phyloP scores from a whole-genome alignment of 2,797 vertebrate species.

The Buceros bicornis region DNA sequence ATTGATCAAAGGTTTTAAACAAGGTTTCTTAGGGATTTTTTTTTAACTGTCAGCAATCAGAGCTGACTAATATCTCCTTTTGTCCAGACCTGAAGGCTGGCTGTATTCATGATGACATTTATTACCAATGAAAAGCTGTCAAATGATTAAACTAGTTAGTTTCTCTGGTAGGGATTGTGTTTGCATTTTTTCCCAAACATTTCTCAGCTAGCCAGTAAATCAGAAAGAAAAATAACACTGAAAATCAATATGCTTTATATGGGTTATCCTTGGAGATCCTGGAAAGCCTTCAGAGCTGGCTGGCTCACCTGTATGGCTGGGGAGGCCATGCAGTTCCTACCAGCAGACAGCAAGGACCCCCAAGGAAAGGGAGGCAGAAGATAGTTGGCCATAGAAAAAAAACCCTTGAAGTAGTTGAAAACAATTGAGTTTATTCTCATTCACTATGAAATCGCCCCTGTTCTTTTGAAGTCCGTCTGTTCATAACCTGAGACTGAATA shows the following conservation, averaged over 20 bases:
- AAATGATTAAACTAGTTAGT: not conserved
- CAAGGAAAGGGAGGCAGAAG: not conserved
- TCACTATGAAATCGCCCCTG: not conserved
- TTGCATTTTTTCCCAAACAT: not conserved
- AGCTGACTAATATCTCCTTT: not conserved
- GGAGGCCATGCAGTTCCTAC: not conserved
- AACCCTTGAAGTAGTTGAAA: not conserved
- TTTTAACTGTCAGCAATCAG: not conserved
- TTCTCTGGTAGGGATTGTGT: not conserved
- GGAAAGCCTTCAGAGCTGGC: not conserved
- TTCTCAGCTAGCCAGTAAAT: not conserved
- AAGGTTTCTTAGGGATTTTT: not conserved
- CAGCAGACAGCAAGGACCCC: not conserved
- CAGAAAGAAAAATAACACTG: not conserved
- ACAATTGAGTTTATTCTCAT: not conserved
- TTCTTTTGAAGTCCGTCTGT: not conserved
- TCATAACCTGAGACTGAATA: not conserved
- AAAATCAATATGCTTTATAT: not conserved
- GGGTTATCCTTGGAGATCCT: not conserved
- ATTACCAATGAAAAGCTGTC: not conserved
- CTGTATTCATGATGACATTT: not conserved
- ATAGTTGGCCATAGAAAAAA: not conserved
- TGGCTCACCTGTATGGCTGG: not conserved
- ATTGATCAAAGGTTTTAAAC: conserved; percentile 51
- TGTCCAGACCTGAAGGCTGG: not conserved